Base-by-base conservation (phyloP, 2,113 vertebrate species). In the Tamias sibiricus region DNA sequence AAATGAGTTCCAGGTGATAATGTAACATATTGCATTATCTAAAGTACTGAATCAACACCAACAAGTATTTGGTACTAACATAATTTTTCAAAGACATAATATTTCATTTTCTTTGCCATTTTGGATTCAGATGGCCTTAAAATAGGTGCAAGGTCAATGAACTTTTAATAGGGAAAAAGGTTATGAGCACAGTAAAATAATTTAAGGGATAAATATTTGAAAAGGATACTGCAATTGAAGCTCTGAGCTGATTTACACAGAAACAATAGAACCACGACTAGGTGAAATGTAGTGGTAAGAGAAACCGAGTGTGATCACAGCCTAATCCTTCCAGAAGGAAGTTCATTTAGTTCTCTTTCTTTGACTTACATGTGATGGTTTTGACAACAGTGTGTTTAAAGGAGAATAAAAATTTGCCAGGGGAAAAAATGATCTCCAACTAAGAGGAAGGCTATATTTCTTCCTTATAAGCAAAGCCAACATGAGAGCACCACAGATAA, bases 321-420 rank as follows among this genome's bases (percentile, higher is more conserved):
- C 81, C 68, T 66, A 72, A 59, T 62, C 76, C 14, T 86, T 71
- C 35, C 49, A 90, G 35, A 89, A 89, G 71, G 47, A 52, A 90
- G 40, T 52, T 64, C 42, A 7, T 66, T 95, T 82, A 12, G 26
- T 92, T 96, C 40, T 79, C 52, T 90, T 95, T 44, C 64, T 54
- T 96, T 75, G 59, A 84, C 0, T 90, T 72, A 62, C 32, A 14
- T 59, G 81, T 35, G 44, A 22, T 76, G 35, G 82, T 85, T 94
- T 97, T 91, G 49, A 93, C 44, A 74, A 88, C 94, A 80, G 17
- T 83, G 7, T 90, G 71, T 89, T 37, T 86, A 93, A 93, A 79
- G 52, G 30, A 87, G 59, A 9, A 91, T 91, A 84, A 90, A 82
- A 54, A 49, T 85, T 86, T 90, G 12, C 49, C 28, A 22, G 28